A percentile compares a stretch with the other conserved stretches of the same genome.
These are phyloP conservation scores for Epicampocera succincta DNA, from an alignment of 2,888 invertebrate genomes.

Conservation along the genomic window DNA sequence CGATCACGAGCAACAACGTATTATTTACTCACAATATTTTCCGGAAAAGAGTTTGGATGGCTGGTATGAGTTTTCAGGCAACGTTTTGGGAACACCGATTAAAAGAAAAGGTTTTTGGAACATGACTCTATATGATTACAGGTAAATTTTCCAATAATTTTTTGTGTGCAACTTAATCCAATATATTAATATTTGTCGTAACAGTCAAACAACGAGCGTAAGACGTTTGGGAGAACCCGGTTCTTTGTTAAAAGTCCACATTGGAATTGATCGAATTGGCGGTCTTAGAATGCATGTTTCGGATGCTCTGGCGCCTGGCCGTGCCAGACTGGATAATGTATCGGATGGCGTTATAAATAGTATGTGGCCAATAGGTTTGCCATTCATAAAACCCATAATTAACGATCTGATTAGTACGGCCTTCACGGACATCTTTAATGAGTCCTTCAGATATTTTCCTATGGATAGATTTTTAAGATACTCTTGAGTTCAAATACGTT, in stretches of 20 bases:
- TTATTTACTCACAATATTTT: slow-evolving; percentile 91
- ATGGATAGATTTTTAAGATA: slow-evolving; percentile 84
- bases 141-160: slow-evolving; percentile 71
- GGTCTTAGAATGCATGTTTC: slow-evolving; percentile 90
- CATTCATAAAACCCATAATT: slow-evolving; percentile 88
- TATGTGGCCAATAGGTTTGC: slow-evolving; percentile 91
- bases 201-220: slow-evolving; percentile 82
- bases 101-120: slow-evolving; percentile 88
- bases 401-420: slow-evolving; percentile 92
- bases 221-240: slow-evolving; percentile 81
- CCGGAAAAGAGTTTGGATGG: slow-evolving; percentile 90
- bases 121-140: slow-evolving; percentile 87
- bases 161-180: no score
- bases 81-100: slow-evolving; percentile 85
- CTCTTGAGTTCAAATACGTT: slow-evolving; percentile 23
- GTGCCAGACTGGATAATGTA: slow-evolving; percentile 85
- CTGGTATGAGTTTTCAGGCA: slow-evolving; percentile 85
- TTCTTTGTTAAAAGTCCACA: slow-evolving; percentile 84
- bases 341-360: slow-evolving; percentile 90
- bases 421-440: slow-evolving; percentile 91
- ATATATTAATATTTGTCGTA: slow-evolving; percentile 25
- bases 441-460: slow-evolving; percentile 88
- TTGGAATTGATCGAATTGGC: slow-evolving; percentile 88
- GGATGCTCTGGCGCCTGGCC: slow-evolving; percentile 85
- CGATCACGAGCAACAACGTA: slow-evolving; percentile 85